Evolutionary conservation across 1,140 invertebrate species (phyloP).

Genomic region (Apocrypta bakeri): DNA sequence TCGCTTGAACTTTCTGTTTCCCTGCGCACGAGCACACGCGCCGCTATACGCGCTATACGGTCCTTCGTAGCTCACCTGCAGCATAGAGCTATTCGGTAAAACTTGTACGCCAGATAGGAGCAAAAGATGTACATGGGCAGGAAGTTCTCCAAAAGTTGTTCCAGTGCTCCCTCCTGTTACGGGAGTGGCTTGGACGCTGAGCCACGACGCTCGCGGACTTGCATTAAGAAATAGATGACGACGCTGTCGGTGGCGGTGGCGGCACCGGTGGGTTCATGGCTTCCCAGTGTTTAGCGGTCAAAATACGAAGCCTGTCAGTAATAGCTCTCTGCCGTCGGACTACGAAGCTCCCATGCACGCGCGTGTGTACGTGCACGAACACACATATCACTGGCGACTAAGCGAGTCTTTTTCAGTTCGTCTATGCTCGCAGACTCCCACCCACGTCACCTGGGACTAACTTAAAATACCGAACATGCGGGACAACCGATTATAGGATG

Average conservation of each 20-base stretch:
- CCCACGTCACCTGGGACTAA: constrained; percentile 58
- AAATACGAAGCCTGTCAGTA: constrained; percentile 51
- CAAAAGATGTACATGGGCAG: constrained; percentile 8
- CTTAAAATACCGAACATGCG: constrained; percentile 50
- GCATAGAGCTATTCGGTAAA: constrained; percentile 43
- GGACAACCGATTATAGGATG: not conserved
- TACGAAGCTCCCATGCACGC: not conserved
- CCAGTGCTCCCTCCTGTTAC: constrained; percentile 38
- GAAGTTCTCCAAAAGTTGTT: constrained; percentile 22
- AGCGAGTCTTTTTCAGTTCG: constrained; percentile 53
- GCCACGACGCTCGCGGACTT: constrained; percentile 1
- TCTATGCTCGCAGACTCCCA: constrained; percentile 40
- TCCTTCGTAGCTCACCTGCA: constrained; percentile 42
- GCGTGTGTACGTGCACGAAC: too few relatives aligned
- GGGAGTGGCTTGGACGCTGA: constrained; percentile 48
- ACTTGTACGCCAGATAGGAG: constrained; percentile 34
- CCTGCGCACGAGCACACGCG: not conserved
- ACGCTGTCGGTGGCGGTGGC: too few relatives aligned
- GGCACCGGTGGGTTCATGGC: constrained; percentile 59
- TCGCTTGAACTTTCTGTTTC: constrained; percentile 36
- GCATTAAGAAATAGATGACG: constrained; percentile 51
- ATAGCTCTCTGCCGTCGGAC: not conserved
- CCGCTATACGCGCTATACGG: constrained; percentile 2
- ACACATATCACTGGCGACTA: not conserved
- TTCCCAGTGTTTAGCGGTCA: constrained; percentile 63